Conservation (phyloP, 2,888 invertebrate species). For the Tipula vernalis region DNA sequence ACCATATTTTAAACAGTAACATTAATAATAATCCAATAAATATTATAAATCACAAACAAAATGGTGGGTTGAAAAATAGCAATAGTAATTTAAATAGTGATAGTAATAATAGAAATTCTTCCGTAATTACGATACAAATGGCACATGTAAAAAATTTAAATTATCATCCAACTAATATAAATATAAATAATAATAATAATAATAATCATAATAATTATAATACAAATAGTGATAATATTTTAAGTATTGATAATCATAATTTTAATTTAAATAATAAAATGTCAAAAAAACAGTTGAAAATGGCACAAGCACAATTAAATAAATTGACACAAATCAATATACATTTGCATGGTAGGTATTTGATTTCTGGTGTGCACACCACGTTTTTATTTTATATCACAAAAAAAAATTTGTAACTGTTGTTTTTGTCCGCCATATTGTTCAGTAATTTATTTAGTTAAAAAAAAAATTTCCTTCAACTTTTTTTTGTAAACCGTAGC, state of each 20-base stretch:
- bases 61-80: conserved; percentile 6
- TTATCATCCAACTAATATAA: conserved; percentile 10
- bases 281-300: conserved; percentile 54
- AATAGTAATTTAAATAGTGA: not conserved
- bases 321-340: conserved; percentile 68
- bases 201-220: conserved; percentile 8
- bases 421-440: not conserved
- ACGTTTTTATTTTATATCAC: not conserved
- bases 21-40: not conserved
- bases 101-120: conserved; percentile 9
- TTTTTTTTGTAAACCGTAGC: not conserved
- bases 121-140: conserved; percentile 4
- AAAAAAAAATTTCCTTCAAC: not conserved
- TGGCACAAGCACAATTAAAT: conserved; percentile 58
- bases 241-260: conserved; percentile 4
- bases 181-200: conserved; percentile 12
- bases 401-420: not conserved
- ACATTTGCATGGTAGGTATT: conserved; percentile 64
- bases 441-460: not conserved
- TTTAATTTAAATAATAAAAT: conserved; percentile 29
- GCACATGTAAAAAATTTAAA: not conserved
- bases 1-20: conserved; percentile 16
- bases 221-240: conserved; percentile 9
- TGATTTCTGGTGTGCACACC: not conserved
- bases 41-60: not conserved